Evolutionary conservation across 2,113 vertebrate species (phyloP).

Genomic region (Elachura formosa): DNA sequence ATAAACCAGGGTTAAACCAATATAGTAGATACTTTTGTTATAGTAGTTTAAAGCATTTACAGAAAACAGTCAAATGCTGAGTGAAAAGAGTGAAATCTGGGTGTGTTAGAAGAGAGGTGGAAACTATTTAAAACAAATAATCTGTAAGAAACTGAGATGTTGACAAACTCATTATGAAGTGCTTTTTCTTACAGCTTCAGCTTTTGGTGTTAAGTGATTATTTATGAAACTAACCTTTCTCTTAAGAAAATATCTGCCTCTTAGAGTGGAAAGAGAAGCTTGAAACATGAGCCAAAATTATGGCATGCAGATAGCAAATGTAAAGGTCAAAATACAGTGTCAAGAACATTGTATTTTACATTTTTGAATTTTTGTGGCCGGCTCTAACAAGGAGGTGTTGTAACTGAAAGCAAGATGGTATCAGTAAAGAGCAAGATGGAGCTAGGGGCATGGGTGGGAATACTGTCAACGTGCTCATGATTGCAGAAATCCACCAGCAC

Average conservation of each 20-base stretch:
- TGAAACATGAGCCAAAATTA: not conserved
- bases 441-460: accelerated
- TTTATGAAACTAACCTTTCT: not conserved
- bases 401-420: not conserved
- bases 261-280: not conserved
- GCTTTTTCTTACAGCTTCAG: not conserved
- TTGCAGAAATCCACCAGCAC: not conserved
- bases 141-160: not conserved
- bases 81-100: not conserved
- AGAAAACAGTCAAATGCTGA: not conserved
- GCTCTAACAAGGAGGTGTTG: not conserved
- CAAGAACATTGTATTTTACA: not conserved
- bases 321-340: not conserved
- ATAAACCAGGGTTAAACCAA: not conserved
- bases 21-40: not conserved
- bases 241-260: not conserved
- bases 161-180: not conserved
- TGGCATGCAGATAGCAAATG: not conserved
- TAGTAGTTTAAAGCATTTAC: not conserved
- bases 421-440: not conserved
- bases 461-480: accelerated
- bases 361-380: not conserved
- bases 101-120: not conserved
- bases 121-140: not conserved
- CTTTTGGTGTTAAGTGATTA: not conserved